phyloP scores from a whole-genome alignment of 2,888 invertebrate species.

The Merodon equestris region DNA sequence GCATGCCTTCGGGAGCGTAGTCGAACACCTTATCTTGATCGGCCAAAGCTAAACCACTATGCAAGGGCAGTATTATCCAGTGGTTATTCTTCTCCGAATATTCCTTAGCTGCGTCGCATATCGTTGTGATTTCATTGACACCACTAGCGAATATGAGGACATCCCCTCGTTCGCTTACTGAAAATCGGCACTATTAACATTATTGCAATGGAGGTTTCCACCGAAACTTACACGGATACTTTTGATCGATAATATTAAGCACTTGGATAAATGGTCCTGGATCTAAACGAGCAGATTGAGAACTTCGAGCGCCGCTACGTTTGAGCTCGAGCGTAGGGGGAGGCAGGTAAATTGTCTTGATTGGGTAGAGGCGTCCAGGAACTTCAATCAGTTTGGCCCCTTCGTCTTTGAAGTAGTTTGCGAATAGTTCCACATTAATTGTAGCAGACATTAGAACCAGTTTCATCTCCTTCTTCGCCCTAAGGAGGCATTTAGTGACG shows the following conservation, averaged over 20 bases:
- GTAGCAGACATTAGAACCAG: conserved; percentile 99
- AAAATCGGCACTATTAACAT: conserved; percentile 38
- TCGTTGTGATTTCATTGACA: conserved; percentile 92
- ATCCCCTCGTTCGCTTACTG: conserved; percentile 93
- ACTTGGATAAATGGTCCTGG: conserved; percentile 95
- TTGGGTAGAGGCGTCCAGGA: conserved; percentile 96
- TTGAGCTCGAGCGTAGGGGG: conserved; percentile 80
- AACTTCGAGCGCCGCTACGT: conserved; percentile 78
- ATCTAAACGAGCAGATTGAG: conserved; percentile 88
- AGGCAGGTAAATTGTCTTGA: conserved; percentile 92
- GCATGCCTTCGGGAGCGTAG: conserved; percentile 94
- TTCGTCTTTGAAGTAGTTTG: conserved; percentile 90
- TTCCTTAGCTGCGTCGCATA: conserved; percentile 91
- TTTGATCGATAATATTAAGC: conserved; percentile 93
- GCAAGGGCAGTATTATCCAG: conserved; percentile 96
- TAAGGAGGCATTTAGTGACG: conserved; percentile 93
- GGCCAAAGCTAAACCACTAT: conserved; percentile 93
- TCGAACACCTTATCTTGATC: conserved; percentile 99
- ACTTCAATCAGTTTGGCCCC: conserved; percentile 92
- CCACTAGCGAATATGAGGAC: conserved; percentile 97
- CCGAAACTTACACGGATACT: conserved; percentile 83
- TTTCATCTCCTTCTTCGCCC: conserved; percentile 89
- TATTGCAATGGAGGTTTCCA: conserved; percentile 19
- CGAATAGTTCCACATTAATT: conserved; percentile 97
- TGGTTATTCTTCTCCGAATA: conserved; percentile 87